Percentiles rank a stretch among this genome's conserved stretches.
phyloP scores from a whole-genome alignment of 2,888 invertebrate genomes.

The Junonia oenone region DNA sequence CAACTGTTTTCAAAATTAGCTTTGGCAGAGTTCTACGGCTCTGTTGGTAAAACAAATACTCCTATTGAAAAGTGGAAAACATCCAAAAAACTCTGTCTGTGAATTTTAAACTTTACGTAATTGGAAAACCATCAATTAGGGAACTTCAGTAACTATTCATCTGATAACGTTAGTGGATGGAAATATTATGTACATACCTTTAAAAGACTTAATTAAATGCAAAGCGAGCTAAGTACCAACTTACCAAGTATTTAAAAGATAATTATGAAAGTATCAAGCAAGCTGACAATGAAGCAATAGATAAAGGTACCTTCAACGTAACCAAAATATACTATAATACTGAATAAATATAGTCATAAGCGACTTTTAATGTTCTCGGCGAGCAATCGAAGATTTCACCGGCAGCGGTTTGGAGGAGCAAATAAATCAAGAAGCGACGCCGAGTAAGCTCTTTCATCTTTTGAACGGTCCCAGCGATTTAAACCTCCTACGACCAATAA shows the following conservation, averaged over 20 bases:
- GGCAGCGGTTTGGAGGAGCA: constrained; percentile 37
- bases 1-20: background rate
- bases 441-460: constrained; percentile 47
- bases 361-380: constrained; percentile 39
- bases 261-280: background rate
- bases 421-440: constrained; percentile 45
- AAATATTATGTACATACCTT: too few species aligned
- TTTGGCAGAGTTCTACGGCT: background rate
- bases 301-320: background rate
- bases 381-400: constrained; percentile 37
- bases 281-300: background rate
- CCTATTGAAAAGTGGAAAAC: background rate
- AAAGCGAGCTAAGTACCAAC: too few species aligned
- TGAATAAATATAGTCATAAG: constrained; percentile 16
- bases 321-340: background rate
- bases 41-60: background rate
- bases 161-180: too few species aligned
- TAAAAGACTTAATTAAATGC: too few species aligned
- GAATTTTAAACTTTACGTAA: too few species aligned
- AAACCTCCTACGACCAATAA: constrained; percentile 24
- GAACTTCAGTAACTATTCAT: background rate
- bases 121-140: too few species aligned
- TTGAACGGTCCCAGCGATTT: constrained; percentile 40
- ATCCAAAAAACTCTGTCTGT: background rate
- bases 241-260: too few species aligned